A percentile compares a stretch with the other conserved stretches of the same genome.
phyloP scores from a whole-genome alignment of 2,888 invertebrate genomes.

The Ennomos quercinarius region DNA sequence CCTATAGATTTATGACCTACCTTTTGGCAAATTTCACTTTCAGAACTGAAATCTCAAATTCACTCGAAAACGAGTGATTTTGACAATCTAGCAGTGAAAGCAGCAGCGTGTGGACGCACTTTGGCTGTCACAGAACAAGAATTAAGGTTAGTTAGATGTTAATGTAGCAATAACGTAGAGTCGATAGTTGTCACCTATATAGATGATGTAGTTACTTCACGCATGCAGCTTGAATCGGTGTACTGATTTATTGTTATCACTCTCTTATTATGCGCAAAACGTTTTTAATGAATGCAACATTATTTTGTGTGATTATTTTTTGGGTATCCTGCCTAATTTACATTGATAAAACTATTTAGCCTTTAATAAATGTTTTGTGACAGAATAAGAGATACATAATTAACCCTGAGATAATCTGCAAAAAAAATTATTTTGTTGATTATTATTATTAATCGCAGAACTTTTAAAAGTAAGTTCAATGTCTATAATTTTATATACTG shows the following conservation, averaged over 20 bases:
- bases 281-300: too few relatives aligned
- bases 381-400: too few relatives aligned
- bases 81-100: constrained; percentile 63
- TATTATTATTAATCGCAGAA: too few relatives aligned
- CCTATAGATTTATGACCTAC: not conserved
- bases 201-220: constrained; percentile 16
- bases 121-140: constrained; percentile 78
- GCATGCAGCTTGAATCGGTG: not conserved
- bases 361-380: too few relatives aligned
- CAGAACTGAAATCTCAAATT: constrained; percentile 74
- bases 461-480: too few relatives aligned
- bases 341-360: too few relatives aligned
- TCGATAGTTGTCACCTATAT: constrained; percentile 3
- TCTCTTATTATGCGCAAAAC: too few relatives aligned
- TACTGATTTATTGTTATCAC: too few relatives aligned
- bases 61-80: constrained; percentile 66
- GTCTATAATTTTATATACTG: too few relatives aligned
- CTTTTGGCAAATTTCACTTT: constrained; percentile 30
- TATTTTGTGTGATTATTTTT: constrained; percentile 17
- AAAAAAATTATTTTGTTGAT: too few relatives aligned
- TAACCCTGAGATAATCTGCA: too few relatives aligned
- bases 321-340: too few relatives aligned
- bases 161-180: not conserved
- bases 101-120: constrained; percentile 74
- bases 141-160: constrained; percentile 61